These are phyloP conservation scores for Agrilus planipennis DNA, from an alignment of 1,140 invertebrate genomes.

Conservation along the genomic window DNA sequence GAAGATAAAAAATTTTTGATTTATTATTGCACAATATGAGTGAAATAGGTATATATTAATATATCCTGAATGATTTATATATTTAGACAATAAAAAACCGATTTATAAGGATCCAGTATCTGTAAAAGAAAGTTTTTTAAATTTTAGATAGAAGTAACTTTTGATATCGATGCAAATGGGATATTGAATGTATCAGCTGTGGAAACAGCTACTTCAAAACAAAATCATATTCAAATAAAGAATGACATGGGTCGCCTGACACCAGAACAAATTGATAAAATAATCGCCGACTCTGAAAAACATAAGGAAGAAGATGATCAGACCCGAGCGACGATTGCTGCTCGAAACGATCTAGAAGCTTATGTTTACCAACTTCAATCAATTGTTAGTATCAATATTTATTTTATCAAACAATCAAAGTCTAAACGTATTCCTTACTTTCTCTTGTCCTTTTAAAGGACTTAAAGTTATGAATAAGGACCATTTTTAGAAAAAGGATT, in stretches of 20 bases:
- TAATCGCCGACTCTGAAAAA: conserved; percentile 48
- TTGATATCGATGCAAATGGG: conserved; percentile 43
- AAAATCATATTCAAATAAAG: conserved; percentile 36
- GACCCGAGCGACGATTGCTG: conserved; percentile 40
- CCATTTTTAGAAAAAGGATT: no score
- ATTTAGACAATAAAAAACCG: no score
- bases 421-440: not conserved
- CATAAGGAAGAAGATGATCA: conserved; percentile 43
- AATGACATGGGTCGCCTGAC: conserved; percentile 35
- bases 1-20: no score
- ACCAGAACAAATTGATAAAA: conserved; percentile 37
- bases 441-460: not conserved
- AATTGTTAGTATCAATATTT: no score
- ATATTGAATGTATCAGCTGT: conserved; percentile 48
- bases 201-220: conserved; percentile 39
- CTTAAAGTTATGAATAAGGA: not conserved
- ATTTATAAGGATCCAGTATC: no score
- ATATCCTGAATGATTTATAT: no score
- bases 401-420: no score
- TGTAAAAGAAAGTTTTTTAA: no score
- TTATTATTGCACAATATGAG: no score
- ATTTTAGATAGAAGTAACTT: conserved; percentile 33
- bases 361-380: conserved; percentile 61
- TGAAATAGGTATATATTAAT: no score
- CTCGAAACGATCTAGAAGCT: conserved; percentile 57